Conservation (phyloP, 1,140 invertebrate species). For the Drosophila ohnishii region DNA sequence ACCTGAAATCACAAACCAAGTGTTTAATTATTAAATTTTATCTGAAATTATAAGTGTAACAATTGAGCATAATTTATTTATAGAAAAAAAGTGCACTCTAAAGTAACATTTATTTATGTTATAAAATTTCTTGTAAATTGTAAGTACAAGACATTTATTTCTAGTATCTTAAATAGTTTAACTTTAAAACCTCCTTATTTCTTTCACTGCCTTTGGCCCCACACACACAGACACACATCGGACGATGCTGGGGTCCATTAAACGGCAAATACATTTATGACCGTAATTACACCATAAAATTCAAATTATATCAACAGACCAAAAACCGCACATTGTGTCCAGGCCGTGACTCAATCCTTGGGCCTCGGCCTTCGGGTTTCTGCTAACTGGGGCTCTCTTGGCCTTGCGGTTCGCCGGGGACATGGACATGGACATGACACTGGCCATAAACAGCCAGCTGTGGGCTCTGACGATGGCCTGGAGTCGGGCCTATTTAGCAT, state of each 20-base stretch:
- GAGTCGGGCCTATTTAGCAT: conserved; percentile 48
- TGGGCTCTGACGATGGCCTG: conserved; percentile 23
- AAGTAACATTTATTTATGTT: no score
- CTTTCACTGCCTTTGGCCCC: conserved; percentile 20
- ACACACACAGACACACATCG: conserved; percentile 23
- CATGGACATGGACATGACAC: conserved; percentile 53
- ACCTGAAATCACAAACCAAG: no score
- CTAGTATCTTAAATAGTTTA: no score
- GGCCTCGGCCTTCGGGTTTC: conserved; percentile 20
- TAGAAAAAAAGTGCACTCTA: no score
- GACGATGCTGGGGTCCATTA: conserved; percentile 56
- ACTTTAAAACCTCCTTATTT: not conserved
- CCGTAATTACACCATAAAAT: conserved; percentile 82
- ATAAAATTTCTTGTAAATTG: no score
- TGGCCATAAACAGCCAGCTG: conserved; percentile 47
- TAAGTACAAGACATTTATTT: not conserved
- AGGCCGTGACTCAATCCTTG: conserved; percentile 60
- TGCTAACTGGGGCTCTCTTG: conserved; percentile 43
- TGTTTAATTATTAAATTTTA: no score
- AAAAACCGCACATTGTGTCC: conserved; percentile 70
- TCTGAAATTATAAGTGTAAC: no score
- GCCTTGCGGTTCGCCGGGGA: conserved; percentile 51
- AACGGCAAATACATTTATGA: conserved; percentile 82
- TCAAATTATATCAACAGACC: conserved; percentile 82
- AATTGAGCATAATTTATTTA: no score